Conservation (phyloP, 2,888 invertebrate genomes). For the Hirtodrosophila confusa region DNA sequence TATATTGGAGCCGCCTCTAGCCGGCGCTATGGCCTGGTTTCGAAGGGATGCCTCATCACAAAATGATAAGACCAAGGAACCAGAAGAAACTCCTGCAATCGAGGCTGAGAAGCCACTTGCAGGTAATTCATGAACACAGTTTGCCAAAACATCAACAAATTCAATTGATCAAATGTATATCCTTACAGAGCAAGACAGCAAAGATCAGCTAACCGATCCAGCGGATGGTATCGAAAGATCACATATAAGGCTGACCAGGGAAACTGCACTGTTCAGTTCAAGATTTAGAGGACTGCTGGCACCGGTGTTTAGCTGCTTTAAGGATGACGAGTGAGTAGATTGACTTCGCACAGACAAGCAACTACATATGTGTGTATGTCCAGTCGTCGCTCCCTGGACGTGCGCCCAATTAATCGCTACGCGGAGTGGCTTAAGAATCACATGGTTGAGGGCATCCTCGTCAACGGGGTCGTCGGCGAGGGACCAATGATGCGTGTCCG, state of each 20-base stretch:
- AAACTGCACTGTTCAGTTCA: constrained; percentile 9
- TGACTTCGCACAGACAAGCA: neutral
- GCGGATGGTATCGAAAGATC: neutral
- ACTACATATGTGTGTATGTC: neutral
- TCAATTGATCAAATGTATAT: neutral
- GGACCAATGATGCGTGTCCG: constrained; percentile 87
- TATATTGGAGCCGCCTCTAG: constrained; percentile 3
- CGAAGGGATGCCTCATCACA: constrained; percentile 9
- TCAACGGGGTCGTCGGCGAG: constrained; percentile 93
- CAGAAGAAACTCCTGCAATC: neutral
- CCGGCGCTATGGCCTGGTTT: constrained; percentile 30
- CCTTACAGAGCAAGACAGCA: constrained; percentile 7
- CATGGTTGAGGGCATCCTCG: constrained; percentile 88
- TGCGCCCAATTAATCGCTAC: constrained; percentile 86
- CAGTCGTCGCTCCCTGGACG: constrained; percentile 84
- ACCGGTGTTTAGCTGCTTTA: constrained; percentile 89
- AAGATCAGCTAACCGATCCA: constrained; percentile 1
- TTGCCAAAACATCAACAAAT: neutral
- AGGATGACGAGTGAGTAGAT: constrained; percentile 85
- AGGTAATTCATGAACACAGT: neutral
- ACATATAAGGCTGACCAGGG: neutral
- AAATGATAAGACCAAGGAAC: neutral
- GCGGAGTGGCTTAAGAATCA: constrained; percentile 87
- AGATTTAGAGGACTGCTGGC: constrained; percentile 87
- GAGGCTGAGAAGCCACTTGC: neutral